A percentile compares a stretch with the other conserved stretches of the same genome.
phyloP scores from a whole-genome alignment of 2,797 vertebrate genomes.

The Neosilurus mollespiculum region DNA sequence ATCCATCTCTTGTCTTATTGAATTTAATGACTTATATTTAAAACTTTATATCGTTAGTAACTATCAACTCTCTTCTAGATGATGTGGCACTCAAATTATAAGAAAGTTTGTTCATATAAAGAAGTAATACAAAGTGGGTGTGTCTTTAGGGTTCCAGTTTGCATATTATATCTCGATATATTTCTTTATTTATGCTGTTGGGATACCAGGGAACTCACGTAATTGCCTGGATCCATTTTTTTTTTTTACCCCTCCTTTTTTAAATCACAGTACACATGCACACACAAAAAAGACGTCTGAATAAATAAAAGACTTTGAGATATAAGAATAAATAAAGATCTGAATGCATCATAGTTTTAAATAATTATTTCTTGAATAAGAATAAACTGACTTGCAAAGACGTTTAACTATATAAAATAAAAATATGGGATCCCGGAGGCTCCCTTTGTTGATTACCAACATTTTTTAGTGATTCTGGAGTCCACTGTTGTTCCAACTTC shows the following conservation, averaged over 20 bases:
- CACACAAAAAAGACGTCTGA: neutral
- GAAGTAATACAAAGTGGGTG: neutral
- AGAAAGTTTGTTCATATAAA: neutral
- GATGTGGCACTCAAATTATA: no score
- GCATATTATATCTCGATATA: neutral
- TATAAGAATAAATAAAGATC: neutral
- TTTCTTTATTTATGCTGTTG: no score
- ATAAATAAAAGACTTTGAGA: neutral
- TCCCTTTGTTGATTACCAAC: neutral
- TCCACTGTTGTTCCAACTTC: neutral
- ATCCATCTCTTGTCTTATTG: no score
- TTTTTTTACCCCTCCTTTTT: neutral
- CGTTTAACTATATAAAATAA: neutral
- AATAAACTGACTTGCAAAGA: neutral
- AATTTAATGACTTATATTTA: no score
- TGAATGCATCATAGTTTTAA: no score
- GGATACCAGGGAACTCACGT: no score
- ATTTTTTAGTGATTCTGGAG: neutral
- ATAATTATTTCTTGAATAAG: neutral
- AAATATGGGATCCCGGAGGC: neutral
- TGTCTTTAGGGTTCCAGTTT: neutral
- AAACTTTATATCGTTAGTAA: no score
- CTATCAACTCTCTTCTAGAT: no score
- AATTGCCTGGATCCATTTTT: no score
- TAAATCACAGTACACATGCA: neutral